Evolutionary conservation across 1,140 invertebrate genomes (phyloP), one percentile per base, ranked within the genome.

Genomic region (Cotesia vestalis): DNA sequence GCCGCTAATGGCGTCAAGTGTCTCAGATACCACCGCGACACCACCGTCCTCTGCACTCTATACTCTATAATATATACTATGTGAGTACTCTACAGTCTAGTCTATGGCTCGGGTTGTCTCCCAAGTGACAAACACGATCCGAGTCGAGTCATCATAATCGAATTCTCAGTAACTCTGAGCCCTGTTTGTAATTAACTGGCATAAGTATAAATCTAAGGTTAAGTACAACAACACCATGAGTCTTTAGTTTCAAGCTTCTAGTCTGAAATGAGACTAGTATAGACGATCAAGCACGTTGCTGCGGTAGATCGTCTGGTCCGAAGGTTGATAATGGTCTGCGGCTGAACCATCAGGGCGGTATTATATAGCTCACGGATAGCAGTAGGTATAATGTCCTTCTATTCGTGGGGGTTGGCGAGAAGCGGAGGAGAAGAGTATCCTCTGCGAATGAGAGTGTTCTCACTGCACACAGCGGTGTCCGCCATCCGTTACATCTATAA

Each of bases 401-500:
- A 27, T 27, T 27, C 27, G 1, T 27, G 27, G 27, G 60, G 46
- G 55, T 60, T 17, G 35, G 55, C 59, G 36, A 46, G 40, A 1
- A 27, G 36, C 17, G 55, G 35, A n/a, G 40, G 51, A 51, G 46
- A 36, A 52, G 62, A 64, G 63, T 55, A 40, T 20, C 17, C 40
- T 59, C 46, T 66, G 20, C 46, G 1, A 27, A 27, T 72, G 34
- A 14, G 14, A n/a, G 51, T 14, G 60, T 40, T 64, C 57, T 69
- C 51, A 57, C 60, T 40, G 20, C 51, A 66, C 68, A 66, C 67
- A 83, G 83, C 83, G 78, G 83, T 84, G 82, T 84, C 80, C 82
- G 81, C 84, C 84, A 85, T 84, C 81, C 84, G 84, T 86, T 85
- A 85, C 84, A 84, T 83, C 84, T 85, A 86, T 86, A 85, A 86